These are phyloP conservation scores for Saccostrea glomerata DNA, from an alignment of 1,140 invertebrate genomes.

Conservation along the genomic window DNA sequence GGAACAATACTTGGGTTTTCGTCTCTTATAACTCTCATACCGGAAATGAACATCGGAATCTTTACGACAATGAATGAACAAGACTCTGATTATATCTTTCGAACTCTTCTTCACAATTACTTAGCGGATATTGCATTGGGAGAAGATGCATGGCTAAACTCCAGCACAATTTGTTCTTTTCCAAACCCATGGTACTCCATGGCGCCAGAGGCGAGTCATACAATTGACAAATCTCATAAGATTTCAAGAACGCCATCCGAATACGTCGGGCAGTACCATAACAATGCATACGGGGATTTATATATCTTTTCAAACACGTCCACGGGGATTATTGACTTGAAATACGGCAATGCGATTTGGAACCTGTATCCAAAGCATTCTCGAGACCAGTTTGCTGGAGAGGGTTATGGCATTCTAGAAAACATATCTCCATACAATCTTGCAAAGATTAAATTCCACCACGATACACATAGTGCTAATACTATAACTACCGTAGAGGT, in stretches of 20 bases:
- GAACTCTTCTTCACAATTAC: conserved; percentile 56
- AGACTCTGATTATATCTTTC: conserved; percentile 46
- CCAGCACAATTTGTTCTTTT: conserved; percentile 51
- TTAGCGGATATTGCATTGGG: conserved; percentile 53
- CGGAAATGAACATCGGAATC: conserved; percentile 56
- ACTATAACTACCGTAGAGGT: conserved; percentile 32
- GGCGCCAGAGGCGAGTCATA: background rate
- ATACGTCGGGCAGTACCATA: conserved; percentile 43
- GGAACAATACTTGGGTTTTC: conserved; percentile 56
- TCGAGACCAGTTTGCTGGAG: conserved; percentile 32
- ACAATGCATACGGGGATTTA: conserved; percentile 39
- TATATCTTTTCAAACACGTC: conserved; percentile 37
- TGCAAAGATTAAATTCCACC: conserved; percentile 1
- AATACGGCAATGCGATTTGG: conserved; percentile 48
- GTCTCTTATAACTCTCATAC: conserved; percentile 51
- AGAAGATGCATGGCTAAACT: conserved; percentile 53
- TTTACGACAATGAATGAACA: conserved; percentile 54
- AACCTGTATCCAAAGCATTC: conserved; percentile 41
- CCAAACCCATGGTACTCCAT: conserved; percentile 51
- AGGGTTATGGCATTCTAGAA: conserved; percentile 32
- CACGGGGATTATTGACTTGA: conserved; percentile 30
- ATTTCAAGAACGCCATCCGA: background rate
- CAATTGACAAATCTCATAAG: background rate
- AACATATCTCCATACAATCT: conserved; percentile 29
- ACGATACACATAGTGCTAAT: background rate